Percentiles rank a stretch among this genome's conserved stretches.
Conservation (phyloP, 2,113 vertebrate genomes). For the Sigmodon hispidus region DNA sequence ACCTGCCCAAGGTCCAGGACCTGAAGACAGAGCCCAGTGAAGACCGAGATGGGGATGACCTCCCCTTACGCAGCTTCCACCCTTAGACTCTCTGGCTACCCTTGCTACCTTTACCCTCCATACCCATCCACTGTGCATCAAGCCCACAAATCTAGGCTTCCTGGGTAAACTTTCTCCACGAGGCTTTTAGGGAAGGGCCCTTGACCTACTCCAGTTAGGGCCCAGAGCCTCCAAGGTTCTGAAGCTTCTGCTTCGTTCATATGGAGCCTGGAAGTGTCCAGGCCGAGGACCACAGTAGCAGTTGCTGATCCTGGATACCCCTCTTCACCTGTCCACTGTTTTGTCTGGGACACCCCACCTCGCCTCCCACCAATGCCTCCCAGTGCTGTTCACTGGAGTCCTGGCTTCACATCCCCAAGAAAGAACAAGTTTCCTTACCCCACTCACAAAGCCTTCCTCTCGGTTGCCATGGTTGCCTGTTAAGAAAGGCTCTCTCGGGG, state of each 20-base stretch:
- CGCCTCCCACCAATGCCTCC: not conserved
- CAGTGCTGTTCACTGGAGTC: not conserved
- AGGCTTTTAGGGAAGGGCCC: too few species aligned
- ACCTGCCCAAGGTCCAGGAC: conserved; percentile 33
- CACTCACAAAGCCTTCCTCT: fast-evolving
- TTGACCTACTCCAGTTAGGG: fast-evolving
- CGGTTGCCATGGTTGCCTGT: not conserved
- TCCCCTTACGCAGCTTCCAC: conserved; percentile 94
- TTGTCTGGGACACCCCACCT: not conserved
- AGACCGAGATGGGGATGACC: conserved; percentile 86
- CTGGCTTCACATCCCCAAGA: not conserved
- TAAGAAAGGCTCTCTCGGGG: not conserved
- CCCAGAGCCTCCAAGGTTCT: not conserved
- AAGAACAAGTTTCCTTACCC: not conserved
- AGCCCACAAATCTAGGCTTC: not conserved
- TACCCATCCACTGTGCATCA: too few species aligned
- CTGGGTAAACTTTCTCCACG: too few species aligned
- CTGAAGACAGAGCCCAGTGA: conserved; percentile 57
- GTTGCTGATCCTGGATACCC: not conserved
- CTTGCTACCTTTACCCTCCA: fast-evolving
- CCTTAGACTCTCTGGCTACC: conserved; percentile 73
- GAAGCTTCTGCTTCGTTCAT: not conserved
- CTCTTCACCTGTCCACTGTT: not conserved
- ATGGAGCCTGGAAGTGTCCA: not conserved
- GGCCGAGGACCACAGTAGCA: too few species aligned